Evolutionary conservation across 64 coral and sea anemone genomes (phyloP).

Genomic region (Actinia tenebrosa): DNA sequence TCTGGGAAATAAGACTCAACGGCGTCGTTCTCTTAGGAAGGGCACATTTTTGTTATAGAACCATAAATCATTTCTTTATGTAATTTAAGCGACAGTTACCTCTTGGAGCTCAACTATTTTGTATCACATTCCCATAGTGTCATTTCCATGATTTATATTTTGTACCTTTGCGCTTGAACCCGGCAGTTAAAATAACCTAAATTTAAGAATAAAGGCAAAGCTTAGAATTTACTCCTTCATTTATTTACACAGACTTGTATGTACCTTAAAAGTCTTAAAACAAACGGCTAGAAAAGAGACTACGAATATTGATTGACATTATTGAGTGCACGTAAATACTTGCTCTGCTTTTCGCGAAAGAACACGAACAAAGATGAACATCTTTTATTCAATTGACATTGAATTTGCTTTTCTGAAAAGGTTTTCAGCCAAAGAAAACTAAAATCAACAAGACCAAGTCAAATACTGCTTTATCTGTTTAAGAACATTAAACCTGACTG

Average conservation of each 20-base stretch:
- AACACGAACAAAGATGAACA: not conserved
- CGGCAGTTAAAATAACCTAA: not conserved
- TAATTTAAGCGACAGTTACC: conserved; percentile 2
- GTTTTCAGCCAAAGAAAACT: not conserved
- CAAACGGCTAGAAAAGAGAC: not conserved
- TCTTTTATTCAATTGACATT: not conserved
- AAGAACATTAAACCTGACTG: not conserved
- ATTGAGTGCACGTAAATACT: not conserved
- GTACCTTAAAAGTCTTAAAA: not conserved
- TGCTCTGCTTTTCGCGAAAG: conserved; percentile 1
- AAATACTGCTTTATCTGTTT: not conserved
- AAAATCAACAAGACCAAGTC: not conserved
- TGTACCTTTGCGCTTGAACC: not conserved
- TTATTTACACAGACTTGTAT: not conserved
- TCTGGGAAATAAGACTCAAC: conserved; percentile 1
- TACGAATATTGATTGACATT: not conserved
- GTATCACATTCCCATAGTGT: conserved; percentile 24
- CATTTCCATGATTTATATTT: not conserved
- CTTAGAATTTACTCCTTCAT: not conserved
- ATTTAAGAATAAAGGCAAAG: not conserved
- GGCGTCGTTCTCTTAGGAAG: not conserved
- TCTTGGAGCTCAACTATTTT: not conserved
- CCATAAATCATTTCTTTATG: conserved; percentile 24
- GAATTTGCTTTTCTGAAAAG: not conserved
- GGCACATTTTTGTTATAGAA: conserved; percentile 14